Conservation (phyloP, 2,113 vertebrate species). For the Tupaia chinensis region DNA sequence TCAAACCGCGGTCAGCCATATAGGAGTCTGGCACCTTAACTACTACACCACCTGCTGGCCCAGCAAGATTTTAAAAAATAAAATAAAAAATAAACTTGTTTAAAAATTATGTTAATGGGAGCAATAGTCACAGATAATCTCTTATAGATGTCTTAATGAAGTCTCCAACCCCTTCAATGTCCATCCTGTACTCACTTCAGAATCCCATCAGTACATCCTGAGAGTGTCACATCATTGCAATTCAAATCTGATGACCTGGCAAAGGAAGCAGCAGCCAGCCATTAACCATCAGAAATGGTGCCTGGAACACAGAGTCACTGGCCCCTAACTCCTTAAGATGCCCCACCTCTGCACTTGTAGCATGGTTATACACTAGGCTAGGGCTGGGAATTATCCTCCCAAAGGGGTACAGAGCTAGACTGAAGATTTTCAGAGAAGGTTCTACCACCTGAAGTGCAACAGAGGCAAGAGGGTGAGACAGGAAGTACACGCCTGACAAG, state of each 20-base stretch:
- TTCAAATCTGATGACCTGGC: conserved; percentile 33
- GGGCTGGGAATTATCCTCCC: not conserved
- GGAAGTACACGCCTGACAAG: not conserved
- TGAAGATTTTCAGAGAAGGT: conserved; percentile 4
- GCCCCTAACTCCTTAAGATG: not conserved
- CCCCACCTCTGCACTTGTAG: not conserved
- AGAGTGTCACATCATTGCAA: conserved; percentile 63
- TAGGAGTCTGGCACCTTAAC: too few species aligned
- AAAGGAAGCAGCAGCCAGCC: conserved; percentile 43
- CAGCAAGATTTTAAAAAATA: not conserved
- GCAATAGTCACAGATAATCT: not conserved
- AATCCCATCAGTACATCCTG: conserved; percentile 72
- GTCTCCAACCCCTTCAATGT: not conserved
- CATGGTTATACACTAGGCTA: not conserved
- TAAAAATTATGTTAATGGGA: not conserved
- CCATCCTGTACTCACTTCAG: conserved; percentile 66
- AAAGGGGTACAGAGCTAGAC: not conserved
- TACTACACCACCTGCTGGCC: too few species aligned
- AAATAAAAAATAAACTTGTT: not conserved
- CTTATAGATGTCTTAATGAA: not conserved
- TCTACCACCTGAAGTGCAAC: not conserved
- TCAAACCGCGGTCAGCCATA: too few species aligned
- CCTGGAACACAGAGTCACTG: not conserved
- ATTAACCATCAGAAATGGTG: not conserved
- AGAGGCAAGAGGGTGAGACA: not conserved